phyloP scores from a whole-genome alignment of 1,140 invertebrate genomes.

The Planococcus citri region DNA sequence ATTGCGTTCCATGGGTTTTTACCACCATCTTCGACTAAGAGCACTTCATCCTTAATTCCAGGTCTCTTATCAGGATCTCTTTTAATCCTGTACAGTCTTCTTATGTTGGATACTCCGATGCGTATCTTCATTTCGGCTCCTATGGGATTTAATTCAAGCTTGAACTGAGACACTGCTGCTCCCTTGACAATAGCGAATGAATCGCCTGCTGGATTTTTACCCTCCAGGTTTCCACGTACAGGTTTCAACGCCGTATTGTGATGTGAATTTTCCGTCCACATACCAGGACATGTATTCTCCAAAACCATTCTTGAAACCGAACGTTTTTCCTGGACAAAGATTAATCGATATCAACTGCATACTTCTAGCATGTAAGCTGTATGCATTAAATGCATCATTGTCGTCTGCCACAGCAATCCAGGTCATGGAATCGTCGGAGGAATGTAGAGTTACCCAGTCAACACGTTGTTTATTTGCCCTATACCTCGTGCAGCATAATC shows the following conservation, averaged over 20 bases:
- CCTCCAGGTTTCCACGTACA: background rate
- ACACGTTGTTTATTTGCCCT: too few relatives aligned
- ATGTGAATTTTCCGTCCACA: background rate
- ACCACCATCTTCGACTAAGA: background rate
- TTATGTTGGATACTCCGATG: background rate
- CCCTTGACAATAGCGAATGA: background rate
- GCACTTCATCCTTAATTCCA: background rate
- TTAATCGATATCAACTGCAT: background rate
- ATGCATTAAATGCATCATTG: too few relatives aligned
- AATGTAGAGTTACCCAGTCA: too few relatives aligned
- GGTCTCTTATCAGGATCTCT: background rate
- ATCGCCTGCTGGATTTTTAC: background rate
- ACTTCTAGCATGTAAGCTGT: background rate
- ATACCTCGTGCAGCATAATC: too few relatives aligned
- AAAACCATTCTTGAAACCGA: background rate
- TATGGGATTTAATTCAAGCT: background rate
- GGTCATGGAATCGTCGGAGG: too few relatives aligned
- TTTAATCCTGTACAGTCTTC: background rate
- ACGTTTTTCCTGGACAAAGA: background rate
- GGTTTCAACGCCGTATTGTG: constrained; percentile 6
- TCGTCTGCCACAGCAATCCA: too few relatives aligned
- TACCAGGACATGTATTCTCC: constrained; percentile 10
- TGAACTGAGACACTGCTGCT: background rate
- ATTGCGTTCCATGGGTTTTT: background rate
- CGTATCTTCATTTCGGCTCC: constrained; percentile 1